Base-by-base conservation (phyloP, 2,113 vertebrate genomes). In the Catharus minimus region DNA sequence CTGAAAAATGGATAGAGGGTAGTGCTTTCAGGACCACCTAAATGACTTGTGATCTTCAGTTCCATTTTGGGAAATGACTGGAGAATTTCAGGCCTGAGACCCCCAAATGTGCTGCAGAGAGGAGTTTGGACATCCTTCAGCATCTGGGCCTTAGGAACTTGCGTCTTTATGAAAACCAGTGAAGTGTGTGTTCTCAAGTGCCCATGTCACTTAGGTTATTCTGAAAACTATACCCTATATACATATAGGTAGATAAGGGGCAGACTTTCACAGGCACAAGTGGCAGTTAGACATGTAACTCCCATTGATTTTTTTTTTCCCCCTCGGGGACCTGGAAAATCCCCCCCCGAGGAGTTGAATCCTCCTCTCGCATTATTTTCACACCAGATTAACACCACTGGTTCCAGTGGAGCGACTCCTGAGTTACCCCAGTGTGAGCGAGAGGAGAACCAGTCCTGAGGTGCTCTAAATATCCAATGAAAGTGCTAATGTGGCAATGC, bases 241-340 rank as follows among this genome's bases (percentile, higher is more conserved):
- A 94, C 95, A 94, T 92, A 92, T 27, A 72, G 92, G 95, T 94
- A 96, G 90, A 28, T 71, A 92, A 95, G 95, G 94, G 94, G 94
- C 93, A 96, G 94, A 95, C 94, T 95, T 95, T 95, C 95, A 94
- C 95, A 96, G 95, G 95, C 95, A 96, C 95, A 96, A 93, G 95
- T 94, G 95, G 95, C 95, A 96, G 95, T 96, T 95, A 95, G 73
- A 95, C 94, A 95, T 94, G 93, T 96, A 96, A 96, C 94, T 96
- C 95, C 95, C 94, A 96, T 95, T 86, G 91, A 91, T 75, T 92
- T 92, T 32, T 85, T 93, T 85, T 93, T 86, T 69, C 94, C 94
- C 95, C 93, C 90, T 94, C 82, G 75, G 94, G 95, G 91, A 89
- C 94, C 93, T 92, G 93, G 91, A 94, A 96, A 96, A 91, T 68